A percentile compares a stretch with the other conserved stretches of the same genome.
phyloP scores from a whole-genome alignment of 2,888 invertebrate genomes.

The Ichneumon xanthorius region DNA sequence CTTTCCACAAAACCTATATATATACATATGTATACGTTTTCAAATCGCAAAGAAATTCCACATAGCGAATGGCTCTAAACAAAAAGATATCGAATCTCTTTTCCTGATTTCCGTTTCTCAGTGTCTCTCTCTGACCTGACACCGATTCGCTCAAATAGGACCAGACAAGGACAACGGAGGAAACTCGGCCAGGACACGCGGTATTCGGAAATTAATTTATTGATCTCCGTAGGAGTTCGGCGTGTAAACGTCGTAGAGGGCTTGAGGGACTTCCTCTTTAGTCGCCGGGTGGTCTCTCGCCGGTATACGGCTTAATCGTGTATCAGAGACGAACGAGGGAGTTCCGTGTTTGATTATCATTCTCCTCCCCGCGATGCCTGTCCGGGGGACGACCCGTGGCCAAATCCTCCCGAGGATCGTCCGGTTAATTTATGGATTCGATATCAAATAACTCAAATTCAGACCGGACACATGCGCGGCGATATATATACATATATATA shows the following conservation, averaged over 20 bases:
- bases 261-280: constrained; percentile 43
- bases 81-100: background rate
- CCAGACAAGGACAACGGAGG: constrained; percentile 34
- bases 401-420: constrained; percentile 29
- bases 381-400: background rate
- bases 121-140: background rate
- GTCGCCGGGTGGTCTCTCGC: background rate
- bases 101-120: background rate
- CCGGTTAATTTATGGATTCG: constrained; percentile 31
- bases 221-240: constrained; percentile 37
- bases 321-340: background rate
- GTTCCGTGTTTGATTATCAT: constrained; percentile 20
- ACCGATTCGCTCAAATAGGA: background rate
- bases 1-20: too few relatives aligned
- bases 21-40: too few relatives aligned
- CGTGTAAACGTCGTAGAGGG: constrained; percentile 48
- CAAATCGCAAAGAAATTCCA: too few relatives aligned
- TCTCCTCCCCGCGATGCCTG: constrained; percentile 9
- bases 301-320: constrained; percentile 12
- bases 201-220: constrained; percentile 65
- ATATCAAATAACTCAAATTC: constrained; percentile 35
- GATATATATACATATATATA: background rate
- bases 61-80: background rate
- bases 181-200: constrained; percentile 32
- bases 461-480: background rate